Base-by-base conservation (phyloP, 2,888 invertebrate species). In the Leptogaster cylindrica region DNA sequence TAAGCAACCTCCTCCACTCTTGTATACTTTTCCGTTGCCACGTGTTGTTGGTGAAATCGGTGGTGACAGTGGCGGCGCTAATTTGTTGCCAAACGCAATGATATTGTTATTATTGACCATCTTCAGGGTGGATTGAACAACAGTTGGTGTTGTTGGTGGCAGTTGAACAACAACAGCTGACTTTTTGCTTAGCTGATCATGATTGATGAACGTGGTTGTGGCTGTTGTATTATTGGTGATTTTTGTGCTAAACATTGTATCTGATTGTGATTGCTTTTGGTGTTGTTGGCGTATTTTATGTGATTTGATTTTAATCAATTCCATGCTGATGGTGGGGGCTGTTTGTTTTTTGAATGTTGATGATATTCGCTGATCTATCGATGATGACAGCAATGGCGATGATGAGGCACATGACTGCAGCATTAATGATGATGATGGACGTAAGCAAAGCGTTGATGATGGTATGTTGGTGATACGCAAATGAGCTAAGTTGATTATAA, bases 91-190 rank as follows among this genome's bases (percentile, higher is more conserved):
- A 68, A 66, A 65, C 66, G 67, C 66, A 66, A 65, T 55, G 48
- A 70, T 67, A 68, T 68, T 70, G 46, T 69, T 70, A 69, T 77
- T 78, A 71, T 70, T 69, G 70, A 73, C 70, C 72, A 73, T 73
- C 72, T 73, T 75, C 73, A 71, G 72, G 71, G 72, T 70, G 68
- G 67, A 44, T 46, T 58, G 58, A 63, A 73, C 74, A 76, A 74
- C 73, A 74, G 73, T 75, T 75, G 73, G 74, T 73, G 71, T 65
- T 72, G 73, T 71, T 71, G 70, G 70, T 71, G 73, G 55, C 71
- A 64, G 68, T 70, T 68, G 70, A 58, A 58, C 58, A 58, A 58
- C 58, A 58, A 58, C 58, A 58, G 58, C 58, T 23, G 58, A 41
- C 58, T 65, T 39, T 65, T 50, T 39, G 39, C 31, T 46, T 67